Evolutionary conservation across 2,888 invertebrate species (phyloP).

Genomic region (Eristalis tenax): DNA sequence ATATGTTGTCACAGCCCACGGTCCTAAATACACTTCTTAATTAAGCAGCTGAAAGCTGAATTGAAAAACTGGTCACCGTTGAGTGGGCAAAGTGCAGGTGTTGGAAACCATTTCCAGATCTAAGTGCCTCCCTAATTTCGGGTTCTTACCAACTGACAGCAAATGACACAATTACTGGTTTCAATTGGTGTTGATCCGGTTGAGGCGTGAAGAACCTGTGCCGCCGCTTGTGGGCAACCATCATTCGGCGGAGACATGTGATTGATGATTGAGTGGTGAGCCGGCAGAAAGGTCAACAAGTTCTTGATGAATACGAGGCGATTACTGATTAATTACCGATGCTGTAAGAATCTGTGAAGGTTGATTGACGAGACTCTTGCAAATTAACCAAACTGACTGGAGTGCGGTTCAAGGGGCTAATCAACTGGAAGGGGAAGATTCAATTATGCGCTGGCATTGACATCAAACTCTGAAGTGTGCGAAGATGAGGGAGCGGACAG

Average conservation of each 20-base stretch:
- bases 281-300: constrained; percentile 19
- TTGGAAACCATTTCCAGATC: not conserved
- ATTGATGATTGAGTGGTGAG: not conserved
- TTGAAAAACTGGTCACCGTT: not conserved
- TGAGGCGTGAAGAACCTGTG: constrained; percentile 16
- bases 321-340: not conserved
- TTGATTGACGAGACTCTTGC: not conserved
- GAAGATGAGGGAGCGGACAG: not conserved
- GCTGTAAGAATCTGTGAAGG: not conserved
- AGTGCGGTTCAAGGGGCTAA: not conserved
- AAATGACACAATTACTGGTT: constrained; percentile 28
- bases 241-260: not conserved
- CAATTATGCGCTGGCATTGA: not conserved
- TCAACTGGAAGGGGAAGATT: not conserved
- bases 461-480: not conserved
- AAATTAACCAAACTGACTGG: not conserved
- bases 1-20: constrained; percentile 22
- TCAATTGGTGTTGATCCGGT: constrained; percentile 15
- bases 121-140: constrained; percentile 17
- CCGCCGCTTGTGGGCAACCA: not conserved
- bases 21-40: constrained; percentile 41
- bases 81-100: not conserved
- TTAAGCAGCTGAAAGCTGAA: constrained; percentile 16
- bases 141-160: not conserved
- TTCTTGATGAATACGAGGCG: constrained; percentile 2